phyloP scores from a whole-genome alignment of 1,140 invertebrate species.

The Hirudo medicinalis region DNA sequence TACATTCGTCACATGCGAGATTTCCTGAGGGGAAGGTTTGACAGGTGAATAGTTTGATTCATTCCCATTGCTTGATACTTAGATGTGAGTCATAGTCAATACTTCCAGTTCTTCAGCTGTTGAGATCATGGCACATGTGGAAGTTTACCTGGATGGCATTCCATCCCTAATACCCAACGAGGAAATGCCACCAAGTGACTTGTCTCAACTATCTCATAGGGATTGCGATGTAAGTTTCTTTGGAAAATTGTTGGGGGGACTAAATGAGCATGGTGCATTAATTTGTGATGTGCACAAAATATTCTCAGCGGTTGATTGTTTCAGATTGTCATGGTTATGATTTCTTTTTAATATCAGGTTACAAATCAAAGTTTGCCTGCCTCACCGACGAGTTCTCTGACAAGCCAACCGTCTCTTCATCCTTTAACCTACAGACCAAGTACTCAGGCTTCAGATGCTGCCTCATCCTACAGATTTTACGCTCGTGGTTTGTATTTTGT shows the following conservation, averaged over 20 bases:
- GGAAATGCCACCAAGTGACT: background rate
- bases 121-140: background rate
- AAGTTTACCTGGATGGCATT: background rate
- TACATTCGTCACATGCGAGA: no score
- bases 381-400: no score
- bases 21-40: no score
- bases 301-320: background rate
- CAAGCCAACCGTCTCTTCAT: no score
- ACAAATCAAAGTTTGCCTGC: background rate
- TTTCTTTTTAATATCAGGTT: background rate
- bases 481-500: no score
- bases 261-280: background rate
- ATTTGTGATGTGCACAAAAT: background rate
- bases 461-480: no score
- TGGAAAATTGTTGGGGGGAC: background rate
- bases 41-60: background rate
- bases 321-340: background rate
- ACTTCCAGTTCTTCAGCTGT: background rate
- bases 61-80: background rate
- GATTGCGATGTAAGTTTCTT: background rate
- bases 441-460: no score
- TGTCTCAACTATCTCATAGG: background rate
- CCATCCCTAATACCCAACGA: background rate
- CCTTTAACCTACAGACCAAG: no score
- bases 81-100: background rate